A percentile compares a stretch with the other conserved stretches of the same genome.
phyloP scores from a whole-genome alignment of 2,888 invertebrate species.

The Pandemis heparana region DNA sequence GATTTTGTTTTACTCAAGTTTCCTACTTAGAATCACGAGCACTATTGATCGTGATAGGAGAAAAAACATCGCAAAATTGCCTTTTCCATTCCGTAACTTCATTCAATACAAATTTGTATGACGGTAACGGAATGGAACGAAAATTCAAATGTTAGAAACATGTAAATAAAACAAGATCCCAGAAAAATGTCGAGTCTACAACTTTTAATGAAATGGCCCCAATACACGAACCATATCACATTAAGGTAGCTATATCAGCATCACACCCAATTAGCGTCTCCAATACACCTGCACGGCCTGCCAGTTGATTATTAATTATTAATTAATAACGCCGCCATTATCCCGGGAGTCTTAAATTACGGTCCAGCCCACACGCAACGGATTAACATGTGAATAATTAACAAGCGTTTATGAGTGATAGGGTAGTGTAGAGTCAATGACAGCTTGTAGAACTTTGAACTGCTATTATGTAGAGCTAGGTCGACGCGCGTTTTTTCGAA shows the following conservation, averaged over 20 bases:
- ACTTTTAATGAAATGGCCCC: no score
- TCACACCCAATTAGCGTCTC: neutral
- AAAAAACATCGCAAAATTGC: no score
- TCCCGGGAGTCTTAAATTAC: constrained; percentile 3
- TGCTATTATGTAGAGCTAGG: neutral
- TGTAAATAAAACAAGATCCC: no score
- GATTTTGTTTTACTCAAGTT: no score
- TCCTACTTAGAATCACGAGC: no score
- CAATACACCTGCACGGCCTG: constrained; percentile 5
- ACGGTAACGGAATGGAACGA: no score
- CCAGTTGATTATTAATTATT: neutral
- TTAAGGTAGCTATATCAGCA: neutral
- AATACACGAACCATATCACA: no score
- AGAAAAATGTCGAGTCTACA: no score
- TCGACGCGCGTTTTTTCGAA: neutral
- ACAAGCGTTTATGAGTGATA: constrained; percentile 1
- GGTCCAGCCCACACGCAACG: neutral
- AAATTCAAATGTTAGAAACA: no score
- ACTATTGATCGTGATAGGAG: no score
- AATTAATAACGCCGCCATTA: constrained; percentile 5
- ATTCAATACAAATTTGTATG: no score
- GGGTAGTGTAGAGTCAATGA: neutral
- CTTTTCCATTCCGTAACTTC: no score
- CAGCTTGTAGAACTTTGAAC: neutral
- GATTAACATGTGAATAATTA: constrained; percentile 12